These are phyloP conservation scores for Aelia acuminata DNA, from an alignment of 2,888 invertebrate genomes.

Conservation along the genomic window DNA sequence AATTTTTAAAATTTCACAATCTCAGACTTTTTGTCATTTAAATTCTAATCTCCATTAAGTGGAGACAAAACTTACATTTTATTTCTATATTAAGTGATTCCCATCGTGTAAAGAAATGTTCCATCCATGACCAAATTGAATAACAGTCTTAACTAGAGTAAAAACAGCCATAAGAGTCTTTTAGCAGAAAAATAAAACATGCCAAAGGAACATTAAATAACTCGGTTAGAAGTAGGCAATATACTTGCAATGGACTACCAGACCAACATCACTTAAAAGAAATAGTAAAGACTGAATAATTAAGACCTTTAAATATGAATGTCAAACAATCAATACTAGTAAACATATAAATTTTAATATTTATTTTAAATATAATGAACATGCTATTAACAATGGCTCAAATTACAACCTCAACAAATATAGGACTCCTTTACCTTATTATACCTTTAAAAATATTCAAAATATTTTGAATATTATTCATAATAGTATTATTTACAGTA, in stretches of 20 bases:
- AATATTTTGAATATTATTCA: conserved; percentile 46
- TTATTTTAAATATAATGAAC: conserved; percentile 32
- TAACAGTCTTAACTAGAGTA: conserved; percentile 63
- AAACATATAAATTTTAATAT: conserved; percentile 28
- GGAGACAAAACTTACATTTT: conserved; percentile 61
- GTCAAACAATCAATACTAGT: conserved; percentile 7
- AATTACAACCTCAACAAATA: conserved; percentile 63
- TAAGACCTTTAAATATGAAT: conserved; percentile 19
- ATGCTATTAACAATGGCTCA: conserved; percentile 44
- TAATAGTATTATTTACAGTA: conserved; percentile 52
- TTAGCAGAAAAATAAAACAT: conserved; percentile 51
- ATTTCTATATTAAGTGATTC: conserved; percentile 59
- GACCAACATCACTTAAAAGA: conserved; percentile 33
- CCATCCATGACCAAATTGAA: conserved; percentile 61
- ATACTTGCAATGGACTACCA: conserved; percentile 43
- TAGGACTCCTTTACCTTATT: conserved; percentile 61
- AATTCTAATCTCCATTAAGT: conserved; percentile 64
- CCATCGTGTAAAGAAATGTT: conserved; percentile 56
- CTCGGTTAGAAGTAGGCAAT: conserved; percentile 5
- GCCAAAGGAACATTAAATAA: conserved; percentile 47
- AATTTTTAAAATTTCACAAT: conserved; percentile 66
- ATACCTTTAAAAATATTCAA: conserved; percentile 47
- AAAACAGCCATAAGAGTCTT: conserved; percentile 59
- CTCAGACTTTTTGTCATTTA: conserved; percentile 66
- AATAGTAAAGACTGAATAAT: neutral